Evolutionary conservation across 2,797 vertebrate genomes (phyloP).

Genomic region (Trachops cirrhosus): DNA sequence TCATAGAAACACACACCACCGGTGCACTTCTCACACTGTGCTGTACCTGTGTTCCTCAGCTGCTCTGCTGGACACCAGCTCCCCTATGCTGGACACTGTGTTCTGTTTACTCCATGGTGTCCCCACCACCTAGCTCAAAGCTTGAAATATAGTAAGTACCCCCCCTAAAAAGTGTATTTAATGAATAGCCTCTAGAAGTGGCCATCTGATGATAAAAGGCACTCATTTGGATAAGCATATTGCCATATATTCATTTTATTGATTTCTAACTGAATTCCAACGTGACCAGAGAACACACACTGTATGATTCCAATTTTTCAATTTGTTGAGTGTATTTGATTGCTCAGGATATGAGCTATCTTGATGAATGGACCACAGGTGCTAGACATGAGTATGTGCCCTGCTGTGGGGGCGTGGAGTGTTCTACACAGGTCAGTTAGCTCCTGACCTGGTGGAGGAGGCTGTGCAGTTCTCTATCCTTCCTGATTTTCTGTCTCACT

Average conservation of each 20-base stretch:
- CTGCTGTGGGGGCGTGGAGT: accelerated
- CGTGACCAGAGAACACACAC: background rate
- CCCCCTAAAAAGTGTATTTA: background rate
- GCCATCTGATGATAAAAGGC: background rate
- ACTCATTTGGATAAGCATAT: background rate
- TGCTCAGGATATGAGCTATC: no score
- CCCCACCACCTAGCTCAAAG: background rate
- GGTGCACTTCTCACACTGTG: accelerated
- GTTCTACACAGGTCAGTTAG: accelerated
- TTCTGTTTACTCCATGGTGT: background rate
- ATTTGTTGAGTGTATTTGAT: background rate
- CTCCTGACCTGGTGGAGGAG: no score
- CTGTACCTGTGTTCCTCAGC: accelerated
- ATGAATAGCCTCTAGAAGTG: background rate
- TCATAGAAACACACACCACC: accelerated
- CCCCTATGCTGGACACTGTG: background rate
- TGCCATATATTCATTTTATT: background rate
- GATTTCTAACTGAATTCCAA: background rate
- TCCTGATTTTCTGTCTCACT: background rate
- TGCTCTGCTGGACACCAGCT: background rate
- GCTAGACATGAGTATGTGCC: background rate
- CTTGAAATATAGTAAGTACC: background rate
- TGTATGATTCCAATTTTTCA: background rate
- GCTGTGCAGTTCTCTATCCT: accelerated
- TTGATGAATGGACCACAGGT: accelerated